Evolutionary conservation across 1,140 invertebrate species (phyloP), one percentile per base, ranked within the genome.

Genomic region (Polypedilum vanderplanki): DNA sequence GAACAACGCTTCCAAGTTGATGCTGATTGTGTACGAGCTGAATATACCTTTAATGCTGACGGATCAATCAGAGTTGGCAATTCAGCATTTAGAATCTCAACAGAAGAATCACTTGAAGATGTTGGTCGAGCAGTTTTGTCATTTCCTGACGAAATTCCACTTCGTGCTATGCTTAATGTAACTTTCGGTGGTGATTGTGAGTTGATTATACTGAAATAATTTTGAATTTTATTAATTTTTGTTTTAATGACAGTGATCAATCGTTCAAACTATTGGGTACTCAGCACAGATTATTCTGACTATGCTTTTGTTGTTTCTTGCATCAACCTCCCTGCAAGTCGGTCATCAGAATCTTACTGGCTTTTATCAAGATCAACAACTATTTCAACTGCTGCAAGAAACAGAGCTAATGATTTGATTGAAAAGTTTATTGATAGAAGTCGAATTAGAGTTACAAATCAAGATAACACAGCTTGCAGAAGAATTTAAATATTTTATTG

Each of bases 221-320:
- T 67, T 17, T n/a, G 3, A 18, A 67, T 67, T 18, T 18, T 2
- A 7, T 67, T 8, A 67, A 17, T 67, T 8, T 18, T 67, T 15
- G 2, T 17, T 67, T 67, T 67, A 67, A 67, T 18, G 2, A 1
- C 17, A 70, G 65, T 18, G 10, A n/a, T 18, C 17, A 70, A 70
- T 70, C 17, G n/a, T 5, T 70, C 65, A 70, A 70, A 70, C 18
- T 70, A 70, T 70, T 70, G 65, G 65, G 65, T 70, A 0, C 17
- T 70, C 7, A 12, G 5, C 10, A 70, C 65, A 5, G 65, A 70
- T 7, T 70, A 70, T 5, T 20, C 7, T 10, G 9, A 70, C 8
- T 70, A 70, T 20, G 65, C 65, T 18, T 18, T 70, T 20, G 65
- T 70, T 20, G 17, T 18, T 2, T 20, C 17, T 20, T 70, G 65